Percentiles rank a stretch among this genome's conserved stretches.
Evolutionary conservation across 2,113 vertebrate genomes (phyloP).

Genomic region (Leptocoma aspasia): DNA sequence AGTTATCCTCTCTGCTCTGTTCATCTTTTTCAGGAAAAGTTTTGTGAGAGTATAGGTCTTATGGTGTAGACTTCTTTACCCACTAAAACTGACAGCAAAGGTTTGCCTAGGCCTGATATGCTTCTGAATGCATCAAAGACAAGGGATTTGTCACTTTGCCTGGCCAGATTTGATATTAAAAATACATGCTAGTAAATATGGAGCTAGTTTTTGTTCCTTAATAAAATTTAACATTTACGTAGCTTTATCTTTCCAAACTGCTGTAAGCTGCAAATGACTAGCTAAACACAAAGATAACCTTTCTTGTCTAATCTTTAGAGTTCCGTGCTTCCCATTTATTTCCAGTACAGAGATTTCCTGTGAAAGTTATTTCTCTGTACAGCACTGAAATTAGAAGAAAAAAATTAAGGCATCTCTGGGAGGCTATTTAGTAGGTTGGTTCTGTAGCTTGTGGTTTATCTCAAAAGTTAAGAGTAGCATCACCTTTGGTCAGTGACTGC

Average conservation of each 20-base stretch:
- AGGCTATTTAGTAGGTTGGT: background rate
- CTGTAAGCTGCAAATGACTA: background rate
- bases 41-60: background rate
- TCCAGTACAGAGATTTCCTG: background rate
- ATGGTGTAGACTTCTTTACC: background rate
- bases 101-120: background rate
- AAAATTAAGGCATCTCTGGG: background rate
- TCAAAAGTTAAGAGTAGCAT: background rate
- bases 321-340: background rate
- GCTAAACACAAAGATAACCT: background rate
- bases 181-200: background rate
- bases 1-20: background rate
- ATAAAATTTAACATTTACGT: background rate
- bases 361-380: background rate
- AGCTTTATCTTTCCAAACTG: background rate
- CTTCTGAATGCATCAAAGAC: background rate
- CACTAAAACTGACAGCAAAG: background rate
- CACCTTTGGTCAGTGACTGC: background rate
- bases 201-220: background rate
- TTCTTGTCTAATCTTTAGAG: background rate
- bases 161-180: background rate
- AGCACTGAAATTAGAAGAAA: background rate
- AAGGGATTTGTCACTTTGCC: background rate
- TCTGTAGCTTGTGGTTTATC: background rate
- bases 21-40: background rate